These are phyloP conservation scores for Helicoverpa assulta DNA, from an alignment of 2,888 invertebrate species.

Conservation along the genomic window DNA sequence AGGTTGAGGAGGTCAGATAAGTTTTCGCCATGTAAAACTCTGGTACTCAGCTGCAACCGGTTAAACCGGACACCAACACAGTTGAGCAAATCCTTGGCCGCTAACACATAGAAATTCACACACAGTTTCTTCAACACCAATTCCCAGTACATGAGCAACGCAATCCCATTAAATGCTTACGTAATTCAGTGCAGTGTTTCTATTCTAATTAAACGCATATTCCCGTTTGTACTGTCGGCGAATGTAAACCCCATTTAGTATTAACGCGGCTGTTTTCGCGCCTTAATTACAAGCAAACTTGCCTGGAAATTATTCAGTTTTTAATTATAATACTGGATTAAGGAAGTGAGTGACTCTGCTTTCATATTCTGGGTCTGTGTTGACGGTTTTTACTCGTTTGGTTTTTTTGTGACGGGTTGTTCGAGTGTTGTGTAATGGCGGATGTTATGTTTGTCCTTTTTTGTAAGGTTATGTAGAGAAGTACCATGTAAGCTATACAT, in stretches of 20 bases:
- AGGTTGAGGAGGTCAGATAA: too few species aligned
- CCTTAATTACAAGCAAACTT: slow-evolving; percentile 67
- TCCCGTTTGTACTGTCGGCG: slow-evolving; percentile 48
- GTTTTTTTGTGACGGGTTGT: neutral
- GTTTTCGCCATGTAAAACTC: too few species aligned
- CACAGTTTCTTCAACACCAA: slow-evolving; percentile 22
- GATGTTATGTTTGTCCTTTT: neutral
- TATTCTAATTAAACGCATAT: slow-evolving; percentile 61
- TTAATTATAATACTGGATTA: slow-evolving; percentile 69
- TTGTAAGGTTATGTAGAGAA: neutral
- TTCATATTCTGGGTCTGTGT: slow-evolving; percentile 4
- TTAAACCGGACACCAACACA: too few species aligned
- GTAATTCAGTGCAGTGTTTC: slow-evolving; percentile 51
- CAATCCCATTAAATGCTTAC: slow-evolving; percentile 45
- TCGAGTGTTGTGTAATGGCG: neutral
- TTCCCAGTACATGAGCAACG: slow-evolving; percentile 24
- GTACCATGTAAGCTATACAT: too few species aligned
- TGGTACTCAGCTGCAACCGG: too few species aligned
- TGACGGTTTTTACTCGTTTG: neutral
- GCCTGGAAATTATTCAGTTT: slow-evolving; percentile 69
- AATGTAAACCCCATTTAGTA: slow-evolving; percentile 67
- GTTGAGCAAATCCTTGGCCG: too few species aligned
- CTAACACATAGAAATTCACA: neutral
- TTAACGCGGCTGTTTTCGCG: slow-evolving; percentile 63
- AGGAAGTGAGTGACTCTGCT: slow-evolving; percentile 55